phyloP scores from a whole-genome alignment of 2,888 invertebrate species.

The Melangyna quadrimaculata region DNA sequence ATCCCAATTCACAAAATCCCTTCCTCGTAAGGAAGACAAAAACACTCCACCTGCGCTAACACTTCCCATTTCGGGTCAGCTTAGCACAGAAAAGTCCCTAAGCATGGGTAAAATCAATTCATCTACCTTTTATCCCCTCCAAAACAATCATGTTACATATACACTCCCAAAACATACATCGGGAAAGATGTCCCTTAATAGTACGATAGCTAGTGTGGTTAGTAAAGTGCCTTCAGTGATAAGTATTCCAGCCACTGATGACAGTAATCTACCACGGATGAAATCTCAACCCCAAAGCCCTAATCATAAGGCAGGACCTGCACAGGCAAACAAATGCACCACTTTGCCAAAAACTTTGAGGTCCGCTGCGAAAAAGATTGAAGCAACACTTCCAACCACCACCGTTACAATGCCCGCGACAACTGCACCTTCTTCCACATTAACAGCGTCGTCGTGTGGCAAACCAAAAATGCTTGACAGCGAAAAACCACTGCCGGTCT shows the following conservation, averaged over 20 bases:
- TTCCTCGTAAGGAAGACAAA: conserved; percentile 74
- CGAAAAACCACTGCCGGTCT: conserved; percentile 79
- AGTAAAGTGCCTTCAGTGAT: conserved; percentile 81
- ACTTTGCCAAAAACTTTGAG: conserved; percentile 79
- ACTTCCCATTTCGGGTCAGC: conserved; percentile 74
- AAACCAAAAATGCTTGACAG: conserved; percentile 76
- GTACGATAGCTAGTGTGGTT: conserved; percentile 80
- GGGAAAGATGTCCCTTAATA: conserved; percentile 80
- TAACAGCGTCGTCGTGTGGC: conserved; percentile 75
- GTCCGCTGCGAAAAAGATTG: conserved; percentile 72
- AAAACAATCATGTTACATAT: conserved; percentile 79
- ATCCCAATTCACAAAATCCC: conserved; percentile 73
- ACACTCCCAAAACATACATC: conserved; percentile 79
- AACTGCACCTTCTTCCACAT: conserved; percentile 65
- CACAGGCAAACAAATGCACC: conserved; percentile 74
- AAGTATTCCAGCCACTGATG: conserved; percentile 78
- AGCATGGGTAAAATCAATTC: conserved; percentile 79
- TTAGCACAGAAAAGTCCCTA: conserved; percentile 64
- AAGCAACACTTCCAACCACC: conserved; percentile 44
- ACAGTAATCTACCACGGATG: conserved; percentile 57
- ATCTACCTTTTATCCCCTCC: conserved; percentile 80
- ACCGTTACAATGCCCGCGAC: conserved; percentile 45
- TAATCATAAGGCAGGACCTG: conserved; percentile 46
- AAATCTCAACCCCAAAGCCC: conserved; percentile 68
- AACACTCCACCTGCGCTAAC: conserved; percentile 77